A percentile compares a stretch with the other conserved stretches of the same genome.
These are phyloP conservation scores for Megathymus violae DNA, from an alignment of 1,140 invertebrate genomes.

Conservation along the genomic window DNA sequence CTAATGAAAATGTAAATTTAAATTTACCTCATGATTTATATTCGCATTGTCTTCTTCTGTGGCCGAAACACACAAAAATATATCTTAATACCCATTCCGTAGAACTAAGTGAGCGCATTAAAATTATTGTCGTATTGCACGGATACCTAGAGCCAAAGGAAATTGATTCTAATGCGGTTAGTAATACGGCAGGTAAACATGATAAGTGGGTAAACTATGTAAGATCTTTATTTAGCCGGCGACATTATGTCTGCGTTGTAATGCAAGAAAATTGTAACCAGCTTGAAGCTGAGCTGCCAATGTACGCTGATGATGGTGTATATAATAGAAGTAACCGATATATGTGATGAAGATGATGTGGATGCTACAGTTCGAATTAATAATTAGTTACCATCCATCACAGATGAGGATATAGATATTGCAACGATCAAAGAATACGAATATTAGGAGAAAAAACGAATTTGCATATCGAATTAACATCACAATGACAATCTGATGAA, in stretches of 20 bases:
- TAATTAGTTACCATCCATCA: too few species aligned
- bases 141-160: slow-evolving; percentile 1
- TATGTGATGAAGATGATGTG: too few species aligned
- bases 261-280: slow-evolving; percentile 26
- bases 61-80: neutral
- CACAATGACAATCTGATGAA: too few species aligned
- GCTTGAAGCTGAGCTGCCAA: slow-evolving; percentile 6
- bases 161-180: slow-evolving; percentile 1
- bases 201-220: slow-evolving; percentile 20
- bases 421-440: too few species aligned
- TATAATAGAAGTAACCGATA: neutral
- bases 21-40: slow-evolving; percentile 10
- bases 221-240: slow-evolving; percentile 44
- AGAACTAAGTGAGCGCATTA: neutral
- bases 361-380: neutral
- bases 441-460: too few species aligned
- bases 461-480: too few species aligned
- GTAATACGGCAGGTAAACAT: slow-evolving; percentile 5
- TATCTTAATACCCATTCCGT: neutral
- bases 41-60: neutral
- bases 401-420: too few species aligned
- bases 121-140: neutral
- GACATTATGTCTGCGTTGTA: slow-evolving; percentile 40
- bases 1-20: slow-evolving; percentile 4
- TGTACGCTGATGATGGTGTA: too few species aligned